These are phyloP conservation scores for Acanthornis magna DNA, from an alignment of 2,797 vertebrate genomes.

Conservation along the genomic window DNA sequence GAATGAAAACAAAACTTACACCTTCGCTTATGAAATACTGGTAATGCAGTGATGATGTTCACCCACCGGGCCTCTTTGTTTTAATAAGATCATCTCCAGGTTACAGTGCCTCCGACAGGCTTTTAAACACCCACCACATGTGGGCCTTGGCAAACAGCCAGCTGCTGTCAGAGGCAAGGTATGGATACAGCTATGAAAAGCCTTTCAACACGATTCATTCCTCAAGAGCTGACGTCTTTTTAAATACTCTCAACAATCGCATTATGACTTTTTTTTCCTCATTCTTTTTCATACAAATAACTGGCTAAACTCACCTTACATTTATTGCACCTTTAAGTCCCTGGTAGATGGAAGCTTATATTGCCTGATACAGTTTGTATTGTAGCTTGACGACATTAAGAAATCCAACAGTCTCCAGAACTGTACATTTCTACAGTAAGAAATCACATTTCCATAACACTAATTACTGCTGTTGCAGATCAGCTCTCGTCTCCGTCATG, in stretches of 20 bases:
- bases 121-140: constrained; percentile 38
- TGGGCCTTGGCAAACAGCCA: constrained; percentile 33
- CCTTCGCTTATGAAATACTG: constrained; percentile 14
- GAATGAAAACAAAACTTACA: constrained; percentile 54
- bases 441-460: constrained; percentile 47
- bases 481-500: constrained; percentile 25
- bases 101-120: neutral
- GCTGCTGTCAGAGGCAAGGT: constrained; percentile 32
- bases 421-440: constrained; percentile 61
- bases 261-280: neutral
- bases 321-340: constrained; percentile 59
- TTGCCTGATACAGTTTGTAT: constrained; percentile 51
- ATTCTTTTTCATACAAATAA: neutral
- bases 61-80: constrained; percentile 36
- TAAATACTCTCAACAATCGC: neutral
- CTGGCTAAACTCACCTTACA: neutral
- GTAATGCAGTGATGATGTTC: neutral
- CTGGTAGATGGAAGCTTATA: constrained; percentile 58
- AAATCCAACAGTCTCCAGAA: constrained; percentile 57
- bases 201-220: neutral
- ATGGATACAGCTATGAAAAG: constrained; percentile 28
- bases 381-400: constrained; percentile 45
- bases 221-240: constrained; percentile 14
- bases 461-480: constrained; percentile 28
- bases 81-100: constrained; percentile 60